Conservation (phyloP, 2,888 invertebrate genomes). For the Bimastos eiseni region DNA sequence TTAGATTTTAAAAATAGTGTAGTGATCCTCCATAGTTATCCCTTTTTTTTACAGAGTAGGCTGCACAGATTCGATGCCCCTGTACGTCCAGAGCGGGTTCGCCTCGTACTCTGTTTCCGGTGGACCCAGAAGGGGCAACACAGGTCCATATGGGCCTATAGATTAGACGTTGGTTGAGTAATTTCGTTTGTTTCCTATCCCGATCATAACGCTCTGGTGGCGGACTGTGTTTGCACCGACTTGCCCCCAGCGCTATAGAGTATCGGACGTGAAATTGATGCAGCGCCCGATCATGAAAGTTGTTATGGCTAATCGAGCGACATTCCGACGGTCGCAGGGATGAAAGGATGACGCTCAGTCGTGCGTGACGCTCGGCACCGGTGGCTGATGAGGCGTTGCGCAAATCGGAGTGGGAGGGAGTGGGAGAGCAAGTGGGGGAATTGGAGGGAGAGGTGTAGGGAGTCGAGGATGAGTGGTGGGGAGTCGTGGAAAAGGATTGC, state of each 20-base stretch:
- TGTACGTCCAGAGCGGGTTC: too few species aligned
- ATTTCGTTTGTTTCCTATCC: too few species aligned
- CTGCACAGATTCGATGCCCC: too few species aligned
- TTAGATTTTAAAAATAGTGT: too few species aligned
- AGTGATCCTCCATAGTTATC: too few species aligned
- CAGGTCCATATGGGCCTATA: too few species aligned
- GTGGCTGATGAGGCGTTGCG: neutral
- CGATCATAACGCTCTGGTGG: too few species aligned
- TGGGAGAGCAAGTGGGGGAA: neutral
- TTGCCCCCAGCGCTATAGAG: neutral
- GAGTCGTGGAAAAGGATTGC: neutral
- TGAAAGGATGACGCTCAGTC: neutral
- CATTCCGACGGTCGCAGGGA: neutral
- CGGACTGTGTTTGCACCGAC: neutral
- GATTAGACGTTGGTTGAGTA: too few species aligned
- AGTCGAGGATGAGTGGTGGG: neutral
- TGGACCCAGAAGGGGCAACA: too few species aligned
- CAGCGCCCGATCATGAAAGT: neutral
- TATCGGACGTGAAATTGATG: neutral
- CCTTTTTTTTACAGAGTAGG: too few species aligned
- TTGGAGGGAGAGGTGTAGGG: neutral
- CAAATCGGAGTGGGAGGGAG: neutral
- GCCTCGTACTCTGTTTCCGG: too few species aligned
- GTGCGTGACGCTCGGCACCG: neutral
- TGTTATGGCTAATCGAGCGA: neutral